phyloP scores from a whole-genome alignment of 2,797 vertebrate genomes.

The Nannoperca australis region DNA sequence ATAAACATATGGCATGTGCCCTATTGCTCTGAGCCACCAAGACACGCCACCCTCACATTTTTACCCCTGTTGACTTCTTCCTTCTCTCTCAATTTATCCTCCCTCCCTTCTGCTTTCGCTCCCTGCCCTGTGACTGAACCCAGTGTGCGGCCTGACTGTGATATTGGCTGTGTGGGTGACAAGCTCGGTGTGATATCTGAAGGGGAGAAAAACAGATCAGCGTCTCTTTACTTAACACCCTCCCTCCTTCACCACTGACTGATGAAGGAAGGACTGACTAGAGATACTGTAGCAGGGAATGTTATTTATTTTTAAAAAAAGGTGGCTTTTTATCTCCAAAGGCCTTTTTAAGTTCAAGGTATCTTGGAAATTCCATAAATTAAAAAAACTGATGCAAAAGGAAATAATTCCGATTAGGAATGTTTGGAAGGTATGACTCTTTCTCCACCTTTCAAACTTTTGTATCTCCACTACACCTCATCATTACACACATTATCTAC shows the following conservation, averaged over 20 bases:
- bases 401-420: constrained; percentile 17
- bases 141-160: constrained; percentile 74
- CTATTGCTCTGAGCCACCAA: constrained; percentile 48
- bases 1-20: constrained; percentile 20
- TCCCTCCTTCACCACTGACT: constrained; percentile 55
- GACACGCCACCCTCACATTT: constrained; percentile 42
- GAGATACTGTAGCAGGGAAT: constrained; percentile 50
- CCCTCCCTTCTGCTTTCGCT: constrained; percentile 46
- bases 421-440: constrained; percentile 3
- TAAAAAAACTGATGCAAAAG: constrained; percentile 37
- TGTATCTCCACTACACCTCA: background rate
- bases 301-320: constrained; percentile 73
- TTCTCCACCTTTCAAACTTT: background rate
- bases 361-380: constrained; percentile 53
- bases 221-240: constrained; percentile 78
- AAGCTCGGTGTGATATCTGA: constrained; percentile 80
- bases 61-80: constrained; percentile 55
- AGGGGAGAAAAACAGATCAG: constrained; percentile 76
- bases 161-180: constrained; percentile 81
- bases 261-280: constrained; percentile 60
- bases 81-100: constrained; percentile 40
- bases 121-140: constrained; percentile 78
- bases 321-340: constrained; percentile 53
- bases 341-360: constrained; percentile 62
- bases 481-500: background rate